These are phyloP conservation scores for Podarcis cretensis DNA, from an alignment of 2,113 vertebrate species.

Conservation along the genomic window DNA sequence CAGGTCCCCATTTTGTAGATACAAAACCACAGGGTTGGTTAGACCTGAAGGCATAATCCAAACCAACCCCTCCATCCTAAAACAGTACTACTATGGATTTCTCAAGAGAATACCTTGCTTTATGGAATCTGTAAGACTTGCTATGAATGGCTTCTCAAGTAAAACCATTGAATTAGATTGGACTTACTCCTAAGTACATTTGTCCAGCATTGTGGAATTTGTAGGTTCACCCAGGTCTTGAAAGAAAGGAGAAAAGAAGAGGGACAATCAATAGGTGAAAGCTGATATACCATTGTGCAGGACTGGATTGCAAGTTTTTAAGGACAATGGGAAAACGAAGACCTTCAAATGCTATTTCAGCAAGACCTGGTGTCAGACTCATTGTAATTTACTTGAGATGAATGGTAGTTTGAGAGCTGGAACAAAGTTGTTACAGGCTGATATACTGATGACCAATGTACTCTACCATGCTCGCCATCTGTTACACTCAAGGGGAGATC, in stretches of 20 bases:
- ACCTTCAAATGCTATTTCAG: background rate
- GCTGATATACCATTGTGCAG: background rate
- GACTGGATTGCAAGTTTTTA: background rate
- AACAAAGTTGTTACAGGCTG: background rate
- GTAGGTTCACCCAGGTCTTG: background rate
- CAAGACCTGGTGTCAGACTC: background rate
- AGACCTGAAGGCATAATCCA: no score
- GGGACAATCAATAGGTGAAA: background rate
- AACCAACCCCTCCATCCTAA: no score
- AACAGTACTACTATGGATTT: background rate
- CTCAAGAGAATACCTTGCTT: background rate
- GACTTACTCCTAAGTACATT: background rate
- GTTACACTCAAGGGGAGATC: background rate
- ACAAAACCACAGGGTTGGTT: no score
- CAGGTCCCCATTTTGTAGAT: no score
- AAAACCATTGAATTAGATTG: background rate
- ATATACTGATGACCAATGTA: background rate
- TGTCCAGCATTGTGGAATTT: background rate
- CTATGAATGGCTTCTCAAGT: background rate
- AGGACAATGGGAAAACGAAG: background rate
- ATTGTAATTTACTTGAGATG: background rate
- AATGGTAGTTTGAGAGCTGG: background rate
- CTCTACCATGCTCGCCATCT: rapidly evolving
- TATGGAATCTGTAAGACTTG: background rate
- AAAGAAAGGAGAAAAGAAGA: background rate